Evolutionary conservation across 1,140 invertebrate genomes (phyloP).

Genomic region (Drosophila tristis): DNA sequence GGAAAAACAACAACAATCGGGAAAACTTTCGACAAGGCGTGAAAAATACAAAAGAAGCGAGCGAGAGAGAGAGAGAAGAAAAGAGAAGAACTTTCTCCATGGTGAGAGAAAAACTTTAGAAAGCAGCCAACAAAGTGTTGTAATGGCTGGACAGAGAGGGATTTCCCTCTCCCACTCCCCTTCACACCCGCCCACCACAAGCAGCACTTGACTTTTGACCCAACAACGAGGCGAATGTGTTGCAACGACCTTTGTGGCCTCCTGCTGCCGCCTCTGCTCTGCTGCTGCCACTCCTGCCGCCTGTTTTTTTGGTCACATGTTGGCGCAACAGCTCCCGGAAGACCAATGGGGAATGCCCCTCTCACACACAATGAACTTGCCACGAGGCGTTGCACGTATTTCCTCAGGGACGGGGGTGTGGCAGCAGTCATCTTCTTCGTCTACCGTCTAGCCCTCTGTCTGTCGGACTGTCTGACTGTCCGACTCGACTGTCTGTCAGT

Average conservation of each 20-base stretch:
- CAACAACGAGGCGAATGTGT: conserved; percentile 64
- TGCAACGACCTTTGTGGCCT: conserved; percentile 77
- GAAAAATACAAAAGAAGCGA: conserved; percentile 68
- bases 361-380: conserved; percentile 59
- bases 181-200: conserved; percentile 7
- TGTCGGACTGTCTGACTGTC: conserved; percentile 19
- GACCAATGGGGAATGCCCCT: conserved; percentile 9
- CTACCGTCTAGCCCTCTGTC: conserved; percentile 20
- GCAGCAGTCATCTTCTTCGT: conserved; percentile 1
- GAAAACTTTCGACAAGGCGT: conserved; percentile 71
- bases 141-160: conserved; percentile 60
- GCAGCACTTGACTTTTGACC: conserved; percentile 65
- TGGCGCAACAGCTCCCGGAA: conserved; percentile 57
- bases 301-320: conserved; percentile 53
- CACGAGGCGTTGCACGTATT: conserved; percentile 43
- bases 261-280: conserved; percentile 10
- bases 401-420: conserved; percentile 22
- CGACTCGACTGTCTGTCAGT: conserved; percentile 45
- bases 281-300: background rate
- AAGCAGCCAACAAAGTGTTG: conserved; percentile 78
- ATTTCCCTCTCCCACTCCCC: background rate
- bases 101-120: conserved; percentile 59
- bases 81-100: conserved; percentile 45
- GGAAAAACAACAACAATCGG: background rate
- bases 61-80: conserved; percentile 8